A percentile compares a stretch with the other conserved stretches of the same genome.
Conservation (phyloP, 2,888 invertebrate species). For the Brenthis daphne region DNA sequence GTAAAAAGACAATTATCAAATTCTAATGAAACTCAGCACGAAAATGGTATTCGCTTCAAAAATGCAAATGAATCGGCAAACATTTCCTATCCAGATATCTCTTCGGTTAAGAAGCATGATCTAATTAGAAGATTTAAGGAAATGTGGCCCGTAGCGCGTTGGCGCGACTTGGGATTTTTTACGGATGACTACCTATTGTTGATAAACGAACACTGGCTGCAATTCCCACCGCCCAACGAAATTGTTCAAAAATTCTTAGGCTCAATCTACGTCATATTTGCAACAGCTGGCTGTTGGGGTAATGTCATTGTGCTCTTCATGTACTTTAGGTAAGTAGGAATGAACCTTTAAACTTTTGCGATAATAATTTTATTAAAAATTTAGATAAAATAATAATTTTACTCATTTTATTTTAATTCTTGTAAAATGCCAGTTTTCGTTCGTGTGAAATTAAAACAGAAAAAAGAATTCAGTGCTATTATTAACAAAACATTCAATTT, state of each 20-base stretch:
- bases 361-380: no score
- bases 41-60: conserved; percentile 20
- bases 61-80: conserved; percentile 30
- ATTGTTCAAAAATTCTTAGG: conserved; percentile 83
- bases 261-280: conserved; percentile 83
- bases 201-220: conserved; percentile 88
- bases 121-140: conserved; percentile 62
- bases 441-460: no score
- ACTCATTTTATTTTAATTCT: no score
- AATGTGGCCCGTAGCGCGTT: conserved; percentile 71
- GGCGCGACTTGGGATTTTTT: conserved; percentile 81
- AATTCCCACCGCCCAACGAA: conserved; percentile 84
- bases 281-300: conserved; percentile 85
- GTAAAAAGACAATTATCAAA: conserved; percentile 25
- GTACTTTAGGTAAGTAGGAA: conserved; percentile 84
- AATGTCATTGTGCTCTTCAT: conserved; percentile 87
- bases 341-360: no score
- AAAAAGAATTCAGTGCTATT: no score
- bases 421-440: no score
- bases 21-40: conserved; percentile 22
- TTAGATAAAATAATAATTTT: no score
- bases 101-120: conserved; percentile 48
- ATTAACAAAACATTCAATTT: no score
- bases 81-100: conserved; percentile 31
- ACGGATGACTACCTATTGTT: conserved; percentile 79